A percentile compares a stretch with the other conserved stretches of the same genome.
Evolutionary conservation across 2,888 invertebrate species (phyloP).

Genomic region (Heteromurus nitidus): DNA sequence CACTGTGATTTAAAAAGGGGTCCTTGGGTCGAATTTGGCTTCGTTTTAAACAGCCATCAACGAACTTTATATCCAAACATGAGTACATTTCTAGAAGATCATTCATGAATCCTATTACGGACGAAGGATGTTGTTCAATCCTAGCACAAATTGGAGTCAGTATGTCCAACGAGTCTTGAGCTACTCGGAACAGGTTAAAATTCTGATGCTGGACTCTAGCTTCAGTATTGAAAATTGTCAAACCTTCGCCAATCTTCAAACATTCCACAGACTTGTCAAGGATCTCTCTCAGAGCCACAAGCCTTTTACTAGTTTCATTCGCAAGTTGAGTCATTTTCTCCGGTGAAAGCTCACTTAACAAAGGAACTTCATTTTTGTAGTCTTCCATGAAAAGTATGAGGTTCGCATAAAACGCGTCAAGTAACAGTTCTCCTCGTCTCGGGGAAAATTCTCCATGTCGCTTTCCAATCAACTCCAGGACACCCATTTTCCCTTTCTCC

Average conservation of each 20-base stretch:
- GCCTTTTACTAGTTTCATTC: conserved; percentile 18
- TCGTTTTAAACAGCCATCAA: neutral
- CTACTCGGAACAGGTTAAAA: neutral
- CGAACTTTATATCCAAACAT: conserved; percentile 22
- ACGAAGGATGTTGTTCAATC: neutral
- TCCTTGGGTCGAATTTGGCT: conserved; percentile 6
- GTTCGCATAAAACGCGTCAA: conserved; percentile 53
- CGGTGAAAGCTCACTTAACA: neutral
- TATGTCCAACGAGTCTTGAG: neutral
- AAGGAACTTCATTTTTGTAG: conserved; percentile 37
- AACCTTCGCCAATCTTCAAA: conserved; percentile 17
- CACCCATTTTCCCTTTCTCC: neutral
- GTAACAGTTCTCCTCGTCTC: conserved; percentile 27
- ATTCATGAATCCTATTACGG: conserved; percentile 32
- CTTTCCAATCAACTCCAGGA: conserved; percentile 30
- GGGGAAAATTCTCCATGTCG: conserved; percentile 36
- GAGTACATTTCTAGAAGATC: conserved; percentile 45
- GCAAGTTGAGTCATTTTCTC: conserved; percentile 16
- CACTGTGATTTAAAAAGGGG: neutral
- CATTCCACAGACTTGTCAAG: conserved; percentile 28
- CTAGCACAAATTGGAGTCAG: conserved; percentile 2
- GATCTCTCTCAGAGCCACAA: neutral
- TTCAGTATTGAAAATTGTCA: neutral
- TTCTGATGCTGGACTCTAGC: neutral
- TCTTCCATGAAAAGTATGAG: conserved; percentile 40